These are phyloP conservation scores for Rhogogaster chlorosoma DNA, from an alignment of 2,888 invertebrate genomes.

Conservation along the genomic window DNA sequence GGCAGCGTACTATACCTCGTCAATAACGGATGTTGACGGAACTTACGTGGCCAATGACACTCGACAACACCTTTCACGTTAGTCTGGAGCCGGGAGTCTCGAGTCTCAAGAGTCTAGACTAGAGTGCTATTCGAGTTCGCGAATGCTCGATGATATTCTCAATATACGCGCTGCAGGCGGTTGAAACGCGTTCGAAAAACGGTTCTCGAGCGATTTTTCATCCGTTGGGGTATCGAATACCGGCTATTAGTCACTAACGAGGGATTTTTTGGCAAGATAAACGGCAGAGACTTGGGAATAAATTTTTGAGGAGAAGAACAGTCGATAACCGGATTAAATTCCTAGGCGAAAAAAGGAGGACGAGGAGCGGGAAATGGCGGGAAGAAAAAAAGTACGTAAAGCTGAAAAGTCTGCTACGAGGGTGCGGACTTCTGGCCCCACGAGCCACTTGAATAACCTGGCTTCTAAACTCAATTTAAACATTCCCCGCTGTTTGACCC, in stretches of 20 bases:
- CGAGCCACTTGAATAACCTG: slow-evolving; percentile 30
- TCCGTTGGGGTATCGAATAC: neutral
- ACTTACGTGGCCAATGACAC: slow-evolving; percentile 42
- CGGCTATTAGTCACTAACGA: no score
- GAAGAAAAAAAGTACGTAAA: slow-evolving; percentile 25
- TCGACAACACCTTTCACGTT: slow-evolving; percentile 43
- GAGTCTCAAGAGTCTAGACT: slow-evolving; percentile 41
- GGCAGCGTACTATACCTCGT: neutral
- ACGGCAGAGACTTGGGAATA: neutral
- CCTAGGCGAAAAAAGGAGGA: slow-evolving; percentile 21
- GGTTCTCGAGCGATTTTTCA: neutral
- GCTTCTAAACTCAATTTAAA: slow-evolving; percentile 41
- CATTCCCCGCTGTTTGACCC: slow-evolving; percentile 25
- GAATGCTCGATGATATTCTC: slow-evolving; percentile 36
- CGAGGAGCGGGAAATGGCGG: neutral
- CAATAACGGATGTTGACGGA: slow-evolving; percentile 48
- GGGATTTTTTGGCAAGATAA: neutral
- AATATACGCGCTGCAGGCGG: neutral
- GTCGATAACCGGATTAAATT: slow-evolving; percentile 1
- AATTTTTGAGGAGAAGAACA: neutral
- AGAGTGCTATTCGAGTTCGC: slow-evolving; percentile 27
- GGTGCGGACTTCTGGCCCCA: neutral
- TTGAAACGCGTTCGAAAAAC: neutral
- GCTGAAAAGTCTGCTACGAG: slow-evolving; percentile 46
- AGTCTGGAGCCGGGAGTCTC: slow-evolving; percentile 35